Conservation (phyloP, 2,113 vertebrate genomes). For the Trematomus loennbergii region DNA sequence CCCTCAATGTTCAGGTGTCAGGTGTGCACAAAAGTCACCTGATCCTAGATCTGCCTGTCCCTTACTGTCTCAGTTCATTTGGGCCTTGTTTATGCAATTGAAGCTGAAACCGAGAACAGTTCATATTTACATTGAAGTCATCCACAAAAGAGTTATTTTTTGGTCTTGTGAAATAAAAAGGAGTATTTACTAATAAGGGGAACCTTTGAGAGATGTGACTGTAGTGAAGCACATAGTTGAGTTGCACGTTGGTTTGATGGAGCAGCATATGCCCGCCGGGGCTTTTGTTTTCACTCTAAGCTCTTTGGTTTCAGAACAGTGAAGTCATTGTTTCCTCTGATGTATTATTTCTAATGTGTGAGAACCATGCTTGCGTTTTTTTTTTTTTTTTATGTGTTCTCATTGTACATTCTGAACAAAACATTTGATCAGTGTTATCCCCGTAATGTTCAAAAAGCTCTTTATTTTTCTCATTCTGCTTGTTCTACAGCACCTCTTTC, state of each 20-base stretch:
- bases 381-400: not conserved
- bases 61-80: no score
- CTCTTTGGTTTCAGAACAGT: constrained; percentile 17
- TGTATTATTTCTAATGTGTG: constrained; percentile 1
- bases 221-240: constrained; percentile 8
- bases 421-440: no score
- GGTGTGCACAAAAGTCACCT: not conserved
- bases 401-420: not conserved
- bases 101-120: not conserved
- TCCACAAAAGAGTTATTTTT: not conserved
- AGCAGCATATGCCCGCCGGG: not conserved
- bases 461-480: no score
- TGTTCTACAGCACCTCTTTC: no score
- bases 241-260: not conserved
- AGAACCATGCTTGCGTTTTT: not conserved
- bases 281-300: constrained; percentile 26
- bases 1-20: not conserved
- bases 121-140: no score
- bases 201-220: not conserved
- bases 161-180: not conserved
- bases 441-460: no score
- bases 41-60: not conserved
- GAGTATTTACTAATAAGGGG: not conserved
- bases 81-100: not conserved
- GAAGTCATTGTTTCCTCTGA: constrained; percentile 26